Evolutionary conservation across 2,888 invertebrate genomes (phyloP), one percentile per base, ranked within the genome.

Genomic region (Nymphalis urticae): DNA sequence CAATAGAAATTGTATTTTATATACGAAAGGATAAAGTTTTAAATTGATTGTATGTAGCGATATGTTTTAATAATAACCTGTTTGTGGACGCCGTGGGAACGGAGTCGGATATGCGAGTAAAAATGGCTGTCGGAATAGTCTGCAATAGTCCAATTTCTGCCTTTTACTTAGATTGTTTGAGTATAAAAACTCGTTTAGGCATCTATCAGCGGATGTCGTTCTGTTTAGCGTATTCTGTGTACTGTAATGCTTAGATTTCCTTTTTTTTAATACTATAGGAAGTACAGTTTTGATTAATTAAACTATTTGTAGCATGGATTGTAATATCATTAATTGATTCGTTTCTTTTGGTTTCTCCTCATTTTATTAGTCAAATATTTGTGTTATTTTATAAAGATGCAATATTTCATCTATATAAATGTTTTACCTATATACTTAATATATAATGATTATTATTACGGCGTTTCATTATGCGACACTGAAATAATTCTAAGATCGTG

Each of bases 111-210:
- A 91, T 89, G 91, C 91, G 90, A 88, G 88, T 89, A 89, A 91
- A 91, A 91, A 90, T 89, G 90, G 83, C 89, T 84, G 88, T 88
- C 89, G 88, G 90, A 89, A 88, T 89, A 85, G 86, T 85, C 88
- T 89, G 92, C 91, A 90, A 91, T 92, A 92, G 91, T 92, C 92
- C 89, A 92, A 92, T 92, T 92, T 90, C 64, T 88, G 91, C 86
- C 90, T 92, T 90, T 92, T 92, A 91, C 92, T 90, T 89, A 90
- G 89, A 87, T 85, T 81, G 83, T 85, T 81, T 80, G 76, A 66
- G 54, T 62, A 66, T 66, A 66, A 66, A 62, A 82, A 87, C 83
- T 81, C 68, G 84, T 87, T 88, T 85, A 78, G 77, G 80, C 74
- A 72, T 82, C 82, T 58, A 58, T 84, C 78, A 75, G 72, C 80